phyloP scores from a whole-genome alignment of 2,797 vertebrate species.

The Neopelma chrysocephalum region DNA sequence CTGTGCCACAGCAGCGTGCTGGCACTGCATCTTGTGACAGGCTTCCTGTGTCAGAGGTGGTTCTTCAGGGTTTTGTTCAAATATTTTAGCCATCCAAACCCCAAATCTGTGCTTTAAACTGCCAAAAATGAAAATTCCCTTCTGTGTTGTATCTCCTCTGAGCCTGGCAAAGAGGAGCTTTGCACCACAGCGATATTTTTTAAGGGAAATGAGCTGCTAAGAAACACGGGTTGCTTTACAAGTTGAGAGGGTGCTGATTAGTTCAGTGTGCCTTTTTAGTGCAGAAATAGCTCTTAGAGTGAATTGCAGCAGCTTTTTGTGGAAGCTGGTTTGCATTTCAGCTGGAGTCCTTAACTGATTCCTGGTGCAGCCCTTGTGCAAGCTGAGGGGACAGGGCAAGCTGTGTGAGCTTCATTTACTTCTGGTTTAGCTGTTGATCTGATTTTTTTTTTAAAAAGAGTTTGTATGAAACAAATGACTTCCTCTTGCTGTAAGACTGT shows the following conservation, averaged over 20 bases:
- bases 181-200: not conserved
- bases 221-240: not conserved
- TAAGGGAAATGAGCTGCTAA: not conserved
- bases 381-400: not conserved
- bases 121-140: not conserved
- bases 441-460: not conserved
- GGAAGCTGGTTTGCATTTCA: not conserved
- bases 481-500: not conserved
- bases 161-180: not conserved
- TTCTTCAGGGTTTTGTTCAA: not conserved
- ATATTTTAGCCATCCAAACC: not conserved
- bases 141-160: not conserved
- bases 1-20: not conserved
- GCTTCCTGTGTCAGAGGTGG: not conserved
- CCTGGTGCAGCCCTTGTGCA: not conserved
- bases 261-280: not conserved
- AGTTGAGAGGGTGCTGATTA: not conserved
- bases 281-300: not conserved
- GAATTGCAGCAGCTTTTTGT: not conserved
- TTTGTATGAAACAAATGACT: not conserved
- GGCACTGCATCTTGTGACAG: not conserved
- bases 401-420: not conserved
- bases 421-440: not conserved
- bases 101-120: not conserved
- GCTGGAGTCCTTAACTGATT: not conserved